Evolutionary conservation across 2,888 invertebrate genomes (phyloP).

Genomic region (Thyatira batis): DNA sequence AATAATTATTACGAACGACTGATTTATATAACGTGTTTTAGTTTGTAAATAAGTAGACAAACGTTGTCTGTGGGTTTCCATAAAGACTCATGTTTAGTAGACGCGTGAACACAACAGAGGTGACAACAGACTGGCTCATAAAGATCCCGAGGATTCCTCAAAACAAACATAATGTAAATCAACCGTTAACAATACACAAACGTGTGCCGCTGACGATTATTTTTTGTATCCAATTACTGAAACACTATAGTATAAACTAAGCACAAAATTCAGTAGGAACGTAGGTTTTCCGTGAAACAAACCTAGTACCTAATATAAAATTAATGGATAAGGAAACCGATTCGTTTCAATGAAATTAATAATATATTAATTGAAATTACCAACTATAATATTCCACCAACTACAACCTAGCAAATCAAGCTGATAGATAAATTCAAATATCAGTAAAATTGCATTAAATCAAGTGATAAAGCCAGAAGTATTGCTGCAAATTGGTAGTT

Average conservation of each 20-base stretch:
- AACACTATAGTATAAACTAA: not conserved
- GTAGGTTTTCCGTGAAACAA: no score
- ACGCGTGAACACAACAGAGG: slow-evolving; percentile 34
- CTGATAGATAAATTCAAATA: not conserved
- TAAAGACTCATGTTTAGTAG: slow-evolving; percentile 53
- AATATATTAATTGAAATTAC: no score
- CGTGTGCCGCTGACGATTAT: not conserved
- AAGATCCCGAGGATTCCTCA: slow-evolving; percentile 35
- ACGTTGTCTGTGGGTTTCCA: slow-evolving; percentile 28
- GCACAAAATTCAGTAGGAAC: not conserved
- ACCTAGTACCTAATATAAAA: no score
- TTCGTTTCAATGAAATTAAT: not conserved
- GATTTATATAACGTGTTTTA: slow-evolving; percentile 36
- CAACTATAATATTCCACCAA: not conserved
- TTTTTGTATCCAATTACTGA: not conserved
- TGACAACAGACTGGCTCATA: slow-evolving; percentile 58
- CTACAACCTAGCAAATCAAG: not conserved
- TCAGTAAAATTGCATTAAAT: not conserved
- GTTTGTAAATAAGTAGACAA: slow-evolving; percentile 40
- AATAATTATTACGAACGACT: slow-evolving; percentile 35
- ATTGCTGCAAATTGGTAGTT: not conserved
- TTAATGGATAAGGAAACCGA: not conserved
- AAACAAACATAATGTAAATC: slow-evolving; percentile 48
- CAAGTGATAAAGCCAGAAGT: not conserved
- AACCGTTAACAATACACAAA: slow-evolving; percentile 20